A percentile compares a stretch with the other conserved stretches of the same genome.
Conservation (phyloP, 2,113 vertebrate genomes). For the Cromileptes altivelis region DNA sequence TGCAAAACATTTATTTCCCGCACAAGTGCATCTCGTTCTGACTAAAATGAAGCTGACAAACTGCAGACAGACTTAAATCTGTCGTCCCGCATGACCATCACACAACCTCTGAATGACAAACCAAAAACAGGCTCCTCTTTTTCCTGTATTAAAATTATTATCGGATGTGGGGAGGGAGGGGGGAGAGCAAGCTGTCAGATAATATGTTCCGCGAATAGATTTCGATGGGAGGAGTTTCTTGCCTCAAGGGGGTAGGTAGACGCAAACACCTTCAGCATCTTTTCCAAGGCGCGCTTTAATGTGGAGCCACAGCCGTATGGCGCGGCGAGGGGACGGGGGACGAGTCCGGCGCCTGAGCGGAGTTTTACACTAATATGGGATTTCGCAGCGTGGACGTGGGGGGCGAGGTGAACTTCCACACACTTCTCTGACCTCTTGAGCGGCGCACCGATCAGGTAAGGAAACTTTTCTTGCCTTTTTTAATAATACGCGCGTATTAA, state of each 20-base stretch:
- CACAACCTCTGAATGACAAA: slow-evolving; percentile 7
- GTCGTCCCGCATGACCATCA: neutral
- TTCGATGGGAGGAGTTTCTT: slow-evolving; percentile 84
- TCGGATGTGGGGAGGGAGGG: slow-evolving; percentile 37
- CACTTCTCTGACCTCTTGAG: slow-evolving; percentile 52
- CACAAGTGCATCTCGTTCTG: neutral
- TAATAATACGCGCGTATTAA: neutral
- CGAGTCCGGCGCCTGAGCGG: slow-evolving; percentile 23
- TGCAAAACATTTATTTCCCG: neutral
- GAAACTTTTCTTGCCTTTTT: neutral
- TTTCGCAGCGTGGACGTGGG: slow-evolving; percentile 53
- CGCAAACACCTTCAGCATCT: slow-evolving; percentile 82
- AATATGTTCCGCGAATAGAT: slow-evolving; percentile 79
- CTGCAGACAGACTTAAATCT: neutral
- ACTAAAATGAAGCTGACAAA: neutral
- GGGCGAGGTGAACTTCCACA: slow-evolving; percentile 29
- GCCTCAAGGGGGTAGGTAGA: slow-evolving; percentile 74
- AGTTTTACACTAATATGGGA: slow-evolving; percentile 47
- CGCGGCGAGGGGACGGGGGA: slow-evolving; percentile 48
- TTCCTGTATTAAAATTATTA: slow-evolving; percentile 22
- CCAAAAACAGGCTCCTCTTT: neutral
- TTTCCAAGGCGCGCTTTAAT: slow-evolving; percentile 63
- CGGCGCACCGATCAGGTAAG: slow-evolving; percentile 54
- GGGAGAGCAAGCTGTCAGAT: slow-evolving; percentile 65
- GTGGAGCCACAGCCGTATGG: slow-evolving; percentile 66